A percentile compares a stretch with the other conserved stretches of the same genome.
Conservation (phyloP, 2,113 vertebrate genomes). For the Thermophis baileyi region DNA sequence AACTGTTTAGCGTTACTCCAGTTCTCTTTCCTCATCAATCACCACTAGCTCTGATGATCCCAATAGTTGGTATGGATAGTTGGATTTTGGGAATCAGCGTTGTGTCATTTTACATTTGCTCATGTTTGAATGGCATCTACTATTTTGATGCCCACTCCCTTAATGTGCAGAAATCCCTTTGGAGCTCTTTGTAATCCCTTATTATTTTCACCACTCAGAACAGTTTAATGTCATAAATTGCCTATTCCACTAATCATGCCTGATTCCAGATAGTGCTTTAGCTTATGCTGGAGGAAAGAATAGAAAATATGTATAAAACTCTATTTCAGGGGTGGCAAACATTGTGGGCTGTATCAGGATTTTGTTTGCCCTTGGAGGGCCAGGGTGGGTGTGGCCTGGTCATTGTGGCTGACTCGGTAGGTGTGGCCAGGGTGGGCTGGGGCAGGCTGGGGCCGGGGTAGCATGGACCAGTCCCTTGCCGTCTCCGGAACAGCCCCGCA, state of each 20-base stretch:
- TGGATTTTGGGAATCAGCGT: neutral
- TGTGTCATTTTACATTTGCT: neutral
- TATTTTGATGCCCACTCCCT: neutral
- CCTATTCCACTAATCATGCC: neutral
- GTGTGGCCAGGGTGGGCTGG: too few relatives aligned
- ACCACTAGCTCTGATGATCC: neutral
- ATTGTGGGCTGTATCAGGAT: too few relatives aligned
- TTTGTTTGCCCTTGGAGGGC: too few relatives aligned
- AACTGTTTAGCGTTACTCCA: neutral
- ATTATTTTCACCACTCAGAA: neutral
- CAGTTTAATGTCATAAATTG: neutral
- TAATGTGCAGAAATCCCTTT: neutral
- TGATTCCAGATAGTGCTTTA: neutral
- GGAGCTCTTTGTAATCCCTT: neutral
- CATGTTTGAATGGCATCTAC: neutral
- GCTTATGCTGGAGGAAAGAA: neutral
- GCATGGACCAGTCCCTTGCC: rapidly evolving
- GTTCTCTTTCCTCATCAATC: neutral
- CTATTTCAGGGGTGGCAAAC: too few relatives aligned
- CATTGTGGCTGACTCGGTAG: too few relatives aligned
- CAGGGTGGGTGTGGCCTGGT: too few relatives aligned
- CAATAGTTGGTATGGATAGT: neutral
- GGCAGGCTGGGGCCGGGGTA: too few relatives aligned
- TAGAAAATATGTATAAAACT: neutral
- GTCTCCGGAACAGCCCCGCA: too few relatives aligned